Percentiles rank a stretch among this genome's conserved stretches.
Evolutionary conservation across 2,888 invertebrate species (phyloP).

Genomic region (Macrophya annulata): DNA sequence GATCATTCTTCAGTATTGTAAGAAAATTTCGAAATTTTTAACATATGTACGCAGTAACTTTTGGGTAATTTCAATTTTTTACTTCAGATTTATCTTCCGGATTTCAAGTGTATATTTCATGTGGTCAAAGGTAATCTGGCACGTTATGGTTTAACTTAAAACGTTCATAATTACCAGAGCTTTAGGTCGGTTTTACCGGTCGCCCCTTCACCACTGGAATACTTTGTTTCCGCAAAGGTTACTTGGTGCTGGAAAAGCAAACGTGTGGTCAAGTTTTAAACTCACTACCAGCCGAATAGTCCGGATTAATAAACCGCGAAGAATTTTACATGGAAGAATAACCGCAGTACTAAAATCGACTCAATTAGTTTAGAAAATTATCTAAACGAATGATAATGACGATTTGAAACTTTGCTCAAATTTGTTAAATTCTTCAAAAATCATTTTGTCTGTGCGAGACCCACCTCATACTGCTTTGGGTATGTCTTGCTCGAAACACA

Average conservation of each 20-base stretch:
- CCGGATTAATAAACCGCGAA: slow-evolving; percentile 7
- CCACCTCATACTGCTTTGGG: slow-evolving; percentile 54
- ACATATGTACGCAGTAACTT: too few relatives aligned
- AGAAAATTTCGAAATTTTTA: not conserved
- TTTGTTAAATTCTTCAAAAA: not conserved
- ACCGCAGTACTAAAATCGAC: slow-evolving; percentile 53
- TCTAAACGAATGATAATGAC: not conserved
- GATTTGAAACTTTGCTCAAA: not conserved
- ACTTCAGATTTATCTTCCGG: slow-evolving; percentile 50
- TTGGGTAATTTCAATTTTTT: not conserved
- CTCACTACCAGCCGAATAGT: not conserved
- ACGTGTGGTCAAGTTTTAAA: slow-evolving; percentile 9
- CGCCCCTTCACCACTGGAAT: slow-evolving; percentile 61
- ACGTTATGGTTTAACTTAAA: not conserved
- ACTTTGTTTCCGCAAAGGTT: slow-evolving; percentile 64
- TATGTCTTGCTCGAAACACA: slow-evolving; percentile 51
- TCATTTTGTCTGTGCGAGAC: slow-evolving; percentile 9
- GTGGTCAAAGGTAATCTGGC: slow-evolving; percentile 21
- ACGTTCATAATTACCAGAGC: slow-evolving; percentile 66
- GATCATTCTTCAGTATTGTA: slow-evolving; percentile 41
- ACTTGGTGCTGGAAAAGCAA: slow-evolving; percentile 62
- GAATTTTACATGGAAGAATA: slow-evolving; percentile 6
- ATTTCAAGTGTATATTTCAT: slow-evolving; percentile 51
- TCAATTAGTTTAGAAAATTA: not conserved
- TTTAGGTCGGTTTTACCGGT: slow-evolving; percentile 58